A percentile compares a stretch with the other conserved stretches of the same genome.
phyloP scores from a whole-genome alignment of 1,140 invertebrate species.

The Cyclina sinensis region DNA sequence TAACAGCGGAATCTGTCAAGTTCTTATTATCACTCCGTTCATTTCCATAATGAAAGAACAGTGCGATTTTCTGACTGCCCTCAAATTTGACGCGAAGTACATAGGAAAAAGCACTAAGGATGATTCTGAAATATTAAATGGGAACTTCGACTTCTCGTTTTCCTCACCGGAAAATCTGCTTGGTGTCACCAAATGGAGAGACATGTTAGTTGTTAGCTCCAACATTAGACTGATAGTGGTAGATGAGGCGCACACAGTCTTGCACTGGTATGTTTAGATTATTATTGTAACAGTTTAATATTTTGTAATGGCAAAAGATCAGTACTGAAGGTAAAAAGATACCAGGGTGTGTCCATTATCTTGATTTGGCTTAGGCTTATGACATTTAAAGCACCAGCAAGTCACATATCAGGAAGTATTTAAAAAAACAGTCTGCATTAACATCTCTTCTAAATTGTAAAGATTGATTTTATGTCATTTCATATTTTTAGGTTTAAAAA shows the following conservation, averaged over 20 bases:
- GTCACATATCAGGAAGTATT: no score
- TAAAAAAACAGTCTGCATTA: no score
- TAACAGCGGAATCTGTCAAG: neutral
- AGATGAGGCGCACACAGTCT: conserved; percentile 40
- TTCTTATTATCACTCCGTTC: conserved; percentile 16
- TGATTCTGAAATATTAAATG: conserved; percentile 5
- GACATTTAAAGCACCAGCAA: neutral
- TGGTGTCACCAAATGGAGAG: no score
- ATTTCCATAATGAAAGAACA: conserved; percentile 49
- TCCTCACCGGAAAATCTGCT: conserved; percentile 28
- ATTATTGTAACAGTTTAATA: no score
- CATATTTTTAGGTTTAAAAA: neutral
- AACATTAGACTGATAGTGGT: conserved; percentile 1
- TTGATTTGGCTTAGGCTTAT: neutral
- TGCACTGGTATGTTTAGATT: conserved; percentile 28
- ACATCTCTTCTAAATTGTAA: no score
- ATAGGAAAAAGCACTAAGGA: conserved; percentile 14
- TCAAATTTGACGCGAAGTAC: neutral
- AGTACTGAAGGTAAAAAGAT: neutral
- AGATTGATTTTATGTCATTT: neutral
- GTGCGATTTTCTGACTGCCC: conserved; percentile 9
- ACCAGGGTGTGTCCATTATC: neutral
- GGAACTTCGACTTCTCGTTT: neutral
- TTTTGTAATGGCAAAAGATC: no score
- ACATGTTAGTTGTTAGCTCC: neutral